These are phyloP conservation scores for Rostratula benghalensis DNA, from an alignment of 2,113 vertebrate species.

Conservation along the genomic window DNA sequence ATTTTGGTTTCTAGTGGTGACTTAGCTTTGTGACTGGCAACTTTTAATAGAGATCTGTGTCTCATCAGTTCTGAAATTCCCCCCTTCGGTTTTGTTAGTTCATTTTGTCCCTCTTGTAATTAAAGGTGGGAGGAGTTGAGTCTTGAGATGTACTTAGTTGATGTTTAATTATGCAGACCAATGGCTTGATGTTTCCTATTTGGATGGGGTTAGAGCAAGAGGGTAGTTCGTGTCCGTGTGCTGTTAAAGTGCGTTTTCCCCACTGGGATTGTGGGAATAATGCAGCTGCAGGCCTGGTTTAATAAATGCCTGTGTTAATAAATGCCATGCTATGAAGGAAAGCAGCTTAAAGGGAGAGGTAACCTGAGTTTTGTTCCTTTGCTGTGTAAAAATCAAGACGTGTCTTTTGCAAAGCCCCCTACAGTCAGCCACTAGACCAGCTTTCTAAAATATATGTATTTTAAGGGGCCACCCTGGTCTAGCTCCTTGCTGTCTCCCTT, in stretches of 20 bases:
- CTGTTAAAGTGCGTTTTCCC: rapidly evolving
- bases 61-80: not conserved
- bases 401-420: not conserved
- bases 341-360: not conserved
- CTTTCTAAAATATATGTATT: not conserved
- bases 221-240: rapidly evolving
- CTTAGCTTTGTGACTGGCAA: not conserved
- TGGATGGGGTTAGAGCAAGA: not conserved
- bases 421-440: not conserved
- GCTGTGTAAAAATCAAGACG: not conserved
- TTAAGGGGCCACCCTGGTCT: not conserved
- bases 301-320: not conserved
- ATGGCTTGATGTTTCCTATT: not conserved
- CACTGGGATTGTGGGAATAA: not conserved
- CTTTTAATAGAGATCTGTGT: not conserved
- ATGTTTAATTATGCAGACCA: not conserved
- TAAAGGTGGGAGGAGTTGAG: not conserved
- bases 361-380: not conserved
- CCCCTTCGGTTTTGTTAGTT: not conserved
- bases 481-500: not conserved
- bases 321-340: not conserved
- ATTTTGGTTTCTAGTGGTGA: not conserved
- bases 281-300: not conserved
- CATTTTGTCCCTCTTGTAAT: not conserved
- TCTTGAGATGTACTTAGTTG: not conserved